Evolutionary conservation across 2,113 vertebrate species (phyloP).

Genomic region (Mesocricetus auratus): DNA sequence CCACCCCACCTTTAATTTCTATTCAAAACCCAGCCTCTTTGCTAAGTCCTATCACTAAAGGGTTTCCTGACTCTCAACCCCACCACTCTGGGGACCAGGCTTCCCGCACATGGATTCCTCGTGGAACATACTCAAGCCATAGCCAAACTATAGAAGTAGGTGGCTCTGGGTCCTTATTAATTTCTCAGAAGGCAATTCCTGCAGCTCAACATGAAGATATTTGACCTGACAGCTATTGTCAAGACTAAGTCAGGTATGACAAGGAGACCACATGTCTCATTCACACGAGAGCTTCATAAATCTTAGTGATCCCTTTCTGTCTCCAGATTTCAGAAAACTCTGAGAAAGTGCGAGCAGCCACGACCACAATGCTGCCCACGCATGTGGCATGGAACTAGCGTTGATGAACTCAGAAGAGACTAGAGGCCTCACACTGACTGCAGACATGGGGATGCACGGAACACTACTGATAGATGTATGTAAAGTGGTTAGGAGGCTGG

Average conservation of each 20-base stretch:
- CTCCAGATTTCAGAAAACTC: neutral
- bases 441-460: neutral
- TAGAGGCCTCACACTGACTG: too few species aligned
- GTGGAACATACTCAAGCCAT: neutral
- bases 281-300: neutral
- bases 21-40: neutral
- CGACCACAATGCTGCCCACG: neutral
- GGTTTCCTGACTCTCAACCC: neutral
- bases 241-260: neutral
- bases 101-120: neutral
- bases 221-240: neutral
- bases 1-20: neutral
- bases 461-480: accelerated
- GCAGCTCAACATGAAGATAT: neutral
- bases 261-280: neutral
- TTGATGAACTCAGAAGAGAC: neutral
- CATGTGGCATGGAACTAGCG: accelerated
- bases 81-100: neutral
- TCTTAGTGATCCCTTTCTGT: neutral
- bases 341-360: neutral
- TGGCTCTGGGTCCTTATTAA: too few species aligned
- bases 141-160: too few species aligned
- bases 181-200: neutral
- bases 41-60: neutral
- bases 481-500: neutral